phyloP scores from a whole-genome alignment of 2,888 invertebrate species.

The Piscicola geometra region DNA sequence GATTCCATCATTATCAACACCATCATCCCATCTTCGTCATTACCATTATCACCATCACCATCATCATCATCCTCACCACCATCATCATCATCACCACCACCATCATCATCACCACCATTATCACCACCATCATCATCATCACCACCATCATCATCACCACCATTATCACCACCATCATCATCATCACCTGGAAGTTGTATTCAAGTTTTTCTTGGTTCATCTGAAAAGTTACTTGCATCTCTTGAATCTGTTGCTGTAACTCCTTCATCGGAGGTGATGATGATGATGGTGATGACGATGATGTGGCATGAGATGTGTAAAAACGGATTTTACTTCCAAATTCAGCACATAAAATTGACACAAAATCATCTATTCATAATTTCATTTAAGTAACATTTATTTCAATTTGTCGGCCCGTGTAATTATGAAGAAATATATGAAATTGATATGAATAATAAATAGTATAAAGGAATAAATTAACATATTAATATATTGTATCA shows the following conservation, averaged over 20 bases:
- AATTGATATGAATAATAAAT: too few species aligned
- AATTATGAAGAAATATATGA: too few species aligned
- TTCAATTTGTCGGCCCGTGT: too few species aligned
- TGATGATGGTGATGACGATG: slow-evolving; percentile 12
- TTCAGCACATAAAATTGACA: too few species aligned
- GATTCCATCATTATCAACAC: slow-evolving; percentile 34
- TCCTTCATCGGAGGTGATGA: slow-evolving; percentile 45
- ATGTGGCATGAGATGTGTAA: too few species aligned
- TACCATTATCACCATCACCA: neutral
- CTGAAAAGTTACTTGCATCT: slow-evolving; percentile 74
- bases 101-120: slow-evolving; percentile 18
- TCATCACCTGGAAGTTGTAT: slow-evolving; percentile 71
- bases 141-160: too few species aligned
- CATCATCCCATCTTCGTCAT: neutral
- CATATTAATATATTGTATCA: too few species aligned
- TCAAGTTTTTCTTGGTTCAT: slow-evolving; percentile 84
- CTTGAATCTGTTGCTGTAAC: slow-evolving; percentile 69
- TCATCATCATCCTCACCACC: slow-evolving; percentile 27
- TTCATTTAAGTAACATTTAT: too few species aligned
- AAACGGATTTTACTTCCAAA: too few species aligned
- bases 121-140: slow-evolving; percentile 19
- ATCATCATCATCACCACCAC: slow-evolving; percentile 20
- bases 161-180: too few species aligned
- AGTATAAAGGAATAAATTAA: too few species aligned
- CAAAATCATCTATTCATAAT: too few species aligned